These are phyloP conservation scores for Microplitis mediator DNA, from an alignment of 1,140 invertebrate species.

Conservation along the genomic window DNA sequence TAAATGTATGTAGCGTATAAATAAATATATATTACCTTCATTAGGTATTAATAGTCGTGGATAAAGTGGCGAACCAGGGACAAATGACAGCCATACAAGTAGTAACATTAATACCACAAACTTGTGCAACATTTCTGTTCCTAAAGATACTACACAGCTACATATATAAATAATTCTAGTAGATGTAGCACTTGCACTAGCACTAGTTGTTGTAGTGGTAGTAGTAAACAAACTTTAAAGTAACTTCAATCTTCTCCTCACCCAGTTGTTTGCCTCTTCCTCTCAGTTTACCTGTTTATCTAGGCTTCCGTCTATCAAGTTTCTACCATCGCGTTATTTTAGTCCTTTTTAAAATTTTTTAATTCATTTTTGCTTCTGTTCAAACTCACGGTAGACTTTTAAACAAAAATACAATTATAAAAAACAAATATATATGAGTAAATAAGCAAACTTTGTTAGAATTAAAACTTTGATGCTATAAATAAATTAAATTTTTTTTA, in stretches of 20 bases:
- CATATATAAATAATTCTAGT: too few species aligned
- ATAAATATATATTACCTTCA: slow-evolving; percentile 35
- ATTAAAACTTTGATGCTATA: too few species aligned
- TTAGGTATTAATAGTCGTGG: slow-evolving; percentile 38
- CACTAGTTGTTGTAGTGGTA: too few species aligned
- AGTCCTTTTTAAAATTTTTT: not conserved
- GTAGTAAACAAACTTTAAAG: slow-evolving; percentile 4
- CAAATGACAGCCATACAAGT: slow-evolving; percentile 41
- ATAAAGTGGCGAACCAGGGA: slow-evolving; percentile 40
- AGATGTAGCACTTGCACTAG: too few species aligned
- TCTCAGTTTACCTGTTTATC: not conserved
- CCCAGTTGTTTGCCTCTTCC: not conserved
- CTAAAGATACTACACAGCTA: too few species aligned
- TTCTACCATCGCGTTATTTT: not conserved
- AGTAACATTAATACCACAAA: slow-evolving; percentile 37
- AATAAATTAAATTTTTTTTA: too few species aligned
- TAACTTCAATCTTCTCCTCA: slow-evolving; percentile 20
- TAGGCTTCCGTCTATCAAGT: slow-evolving; percentile 1
- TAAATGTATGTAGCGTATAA: not conserved
- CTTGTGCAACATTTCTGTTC: slow-evolving; percentile 39
- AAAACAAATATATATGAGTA: too few species aligned
- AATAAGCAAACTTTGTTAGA: too few species aligned
- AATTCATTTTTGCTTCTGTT: not conserved
- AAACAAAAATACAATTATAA: too few species aligned
- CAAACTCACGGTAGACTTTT: too few species aligned